Conservation (phyloP, 2,888 invertebrate species). For the Odontothrips loti region DNA sequence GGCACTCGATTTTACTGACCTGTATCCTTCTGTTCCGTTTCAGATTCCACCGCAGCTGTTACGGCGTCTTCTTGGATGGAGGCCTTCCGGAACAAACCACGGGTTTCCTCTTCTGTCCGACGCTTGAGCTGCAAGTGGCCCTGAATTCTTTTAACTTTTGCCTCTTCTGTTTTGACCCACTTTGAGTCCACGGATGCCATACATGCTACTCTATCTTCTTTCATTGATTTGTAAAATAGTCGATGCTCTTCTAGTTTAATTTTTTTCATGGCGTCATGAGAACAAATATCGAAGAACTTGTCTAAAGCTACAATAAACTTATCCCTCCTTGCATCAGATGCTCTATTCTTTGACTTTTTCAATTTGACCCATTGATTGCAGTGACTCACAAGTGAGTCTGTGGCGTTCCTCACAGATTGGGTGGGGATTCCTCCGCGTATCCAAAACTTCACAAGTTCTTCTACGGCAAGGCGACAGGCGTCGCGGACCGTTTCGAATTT, state of each 20-base stretch:
- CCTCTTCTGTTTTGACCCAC: neutral
- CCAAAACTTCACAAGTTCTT: neutral
- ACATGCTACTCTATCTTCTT: neutral
- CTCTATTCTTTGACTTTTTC: neutral
- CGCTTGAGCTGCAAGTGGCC: neutral
- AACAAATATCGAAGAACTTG: neutral
- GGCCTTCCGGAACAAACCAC: neutral
- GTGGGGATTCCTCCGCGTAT: neutral
- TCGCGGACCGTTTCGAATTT: neutral
- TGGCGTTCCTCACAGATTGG: neutral
- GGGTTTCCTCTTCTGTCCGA: neutral
- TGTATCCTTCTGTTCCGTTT: neutral
- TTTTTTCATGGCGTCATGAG: neutral
- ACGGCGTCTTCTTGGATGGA: neutral
- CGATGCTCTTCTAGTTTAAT: neutral
- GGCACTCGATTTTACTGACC: neutral
- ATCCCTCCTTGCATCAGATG: neutral
- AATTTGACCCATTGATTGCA: neutral
- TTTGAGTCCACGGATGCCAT: neutral
- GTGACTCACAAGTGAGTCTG: neutral
- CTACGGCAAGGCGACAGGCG: neutral
- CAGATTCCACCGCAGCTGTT: neutral
- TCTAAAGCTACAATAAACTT: neutral
- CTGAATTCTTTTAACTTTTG: neutral
- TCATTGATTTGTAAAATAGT: neutral